Base-by-base conservation (phyloP, 2,797 vertebrate species). In the Zenarchopterus dispar region DNA sequence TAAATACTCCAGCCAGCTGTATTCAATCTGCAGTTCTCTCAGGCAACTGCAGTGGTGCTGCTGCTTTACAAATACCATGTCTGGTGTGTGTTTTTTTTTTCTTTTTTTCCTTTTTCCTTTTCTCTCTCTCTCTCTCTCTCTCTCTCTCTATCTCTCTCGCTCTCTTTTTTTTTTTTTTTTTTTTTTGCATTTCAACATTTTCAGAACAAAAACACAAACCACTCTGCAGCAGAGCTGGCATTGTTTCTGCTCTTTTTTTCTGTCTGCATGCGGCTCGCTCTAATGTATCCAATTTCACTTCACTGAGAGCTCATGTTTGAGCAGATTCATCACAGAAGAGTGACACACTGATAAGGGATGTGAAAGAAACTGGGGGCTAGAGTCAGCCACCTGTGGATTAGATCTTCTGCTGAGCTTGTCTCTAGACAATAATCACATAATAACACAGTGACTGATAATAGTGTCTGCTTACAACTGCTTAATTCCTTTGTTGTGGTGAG, bases 31-130 rank as follows among this genome's bases (percentile, higher is more conserved):
- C 84, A 90, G 86, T 90, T 85, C 87, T 83, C 76, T 28, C 59
- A 78, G 73, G 61, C 56, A 57, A 85, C 91, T 81, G 87, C 89
- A 86, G 89, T 67, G 88, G 89, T 87, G 91, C 88, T 92, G 86
- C 84, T 90, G 88, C 87, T 83, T 84, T 59, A 91, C 62, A 75
- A 84, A 88, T 87, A 69, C 68, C 33, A 44, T 33, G 63, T 77
- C 56, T n/a, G 11, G 50, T 71, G 65, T 88, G 78, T 84, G 5
- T 28, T 28, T 28, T 28, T 28, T 28, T 28, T 28, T 6, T 28
- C 8, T 28, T 28, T 28, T 28, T 6, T 39, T 86, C n/a, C n/a
- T n/a, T n/a, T n/a, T n/a, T n/a, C n/a, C n/a, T n/a, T n/a, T n/a
- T n/a, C n/a, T n/a, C n/a, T n/a, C n/a, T n/a, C n/a, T n/a, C n/a